These are phyloP conservation scores for Notothenia rossii DNA, from an alignment of 2,113 vertebrate species.

Conservation along the genomic window DNA sequence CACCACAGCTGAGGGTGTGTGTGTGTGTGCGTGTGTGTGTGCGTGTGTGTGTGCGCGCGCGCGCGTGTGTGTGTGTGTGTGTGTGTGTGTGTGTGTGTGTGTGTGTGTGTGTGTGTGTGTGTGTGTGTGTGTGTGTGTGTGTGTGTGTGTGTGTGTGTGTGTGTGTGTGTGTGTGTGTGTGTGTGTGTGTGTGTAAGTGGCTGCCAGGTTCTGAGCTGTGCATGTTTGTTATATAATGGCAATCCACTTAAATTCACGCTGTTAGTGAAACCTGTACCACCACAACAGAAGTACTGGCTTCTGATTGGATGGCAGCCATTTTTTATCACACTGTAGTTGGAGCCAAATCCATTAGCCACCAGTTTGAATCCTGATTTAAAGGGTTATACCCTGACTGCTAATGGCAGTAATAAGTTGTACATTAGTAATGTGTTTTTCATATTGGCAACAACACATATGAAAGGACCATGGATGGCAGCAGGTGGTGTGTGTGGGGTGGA, in stretches of 20 bases:
- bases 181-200: not conserved
- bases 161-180: not conserved
- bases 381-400: too few species aligned
- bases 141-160: slow-evolving; percentile 4
- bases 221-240: not conserved
- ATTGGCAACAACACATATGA: too few species aligned
- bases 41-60: too few species aligned
- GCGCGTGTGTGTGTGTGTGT: slow-evolving; percentile 4
- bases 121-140: slow-evolving; percentile 1
- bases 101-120: not conserved
- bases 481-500: too few species aligned
- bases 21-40: not conserved
- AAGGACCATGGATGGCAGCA: too few species aligned
- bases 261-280: not conserved
- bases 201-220: not conserved
- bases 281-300: not conserved
- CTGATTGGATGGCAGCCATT: not conserved
- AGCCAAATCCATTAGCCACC: too few species aligned
- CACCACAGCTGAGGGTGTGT: slow-evolving; percentile 34
- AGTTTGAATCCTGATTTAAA: too few species aligned
- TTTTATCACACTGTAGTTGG: not conserved
- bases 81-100: not conserved
- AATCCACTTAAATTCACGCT: not conserved
- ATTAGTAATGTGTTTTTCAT: too few species aligned
- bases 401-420: too few species aligned